Evolutionary conservation across 2,113 vertebrate genomes (phyloP).

Genomic region (Urocynchramus pylzowi): DNA sequence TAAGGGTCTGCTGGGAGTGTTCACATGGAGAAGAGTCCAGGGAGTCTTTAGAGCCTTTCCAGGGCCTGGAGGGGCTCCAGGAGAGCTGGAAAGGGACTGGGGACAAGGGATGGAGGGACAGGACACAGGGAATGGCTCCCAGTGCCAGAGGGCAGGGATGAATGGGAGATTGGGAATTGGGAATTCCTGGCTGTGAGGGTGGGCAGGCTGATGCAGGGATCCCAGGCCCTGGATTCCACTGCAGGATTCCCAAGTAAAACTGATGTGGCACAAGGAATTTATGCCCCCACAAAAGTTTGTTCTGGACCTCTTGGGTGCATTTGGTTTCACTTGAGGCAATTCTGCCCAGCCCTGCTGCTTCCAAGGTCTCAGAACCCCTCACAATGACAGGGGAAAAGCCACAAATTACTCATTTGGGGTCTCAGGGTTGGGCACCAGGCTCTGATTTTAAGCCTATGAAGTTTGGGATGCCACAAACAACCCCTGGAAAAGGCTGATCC

Average conservation of each 20-base stretch:
- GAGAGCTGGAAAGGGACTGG: not conserved
- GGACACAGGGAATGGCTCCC: not conserved
- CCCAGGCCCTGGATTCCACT: not conserved
- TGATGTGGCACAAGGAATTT: not conserved
- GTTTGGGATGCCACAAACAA: not conserved
- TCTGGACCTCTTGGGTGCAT: not conserved
- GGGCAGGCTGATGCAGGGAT: not conserved
- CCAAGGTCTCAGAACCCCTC: not conserved
- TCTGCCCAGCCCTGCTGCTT: not conserved
- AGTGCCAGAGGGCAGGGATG: not conserved
- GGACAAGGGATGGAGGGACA: not conserved
- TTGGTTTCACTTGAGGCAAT: not conserved
- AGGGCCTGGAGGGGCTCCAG: not conserved
- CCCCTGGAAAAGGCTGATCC: not conserved
- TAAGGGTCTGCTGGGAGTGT: not conserved
- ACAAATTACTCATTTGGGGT: fast-evolving
- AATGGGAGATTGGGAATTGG: not conserved
- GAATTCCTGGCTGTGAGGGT: fast-evolving
- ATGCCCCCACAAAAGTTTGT: not conserved
- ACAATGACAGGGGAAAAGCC: not conserved
- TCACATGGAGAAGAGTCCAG: not conserved
- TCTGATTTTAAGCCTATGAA: not conserved
- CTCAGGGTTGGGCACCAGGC: fast-evolving
- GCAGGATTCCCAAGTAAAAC: not conserved
- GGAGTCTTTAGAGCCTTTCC: fast-evolving